Evolutionary conservation across 2,888 invertebrate species (phyloP).

Genomic region (Pachycephus smyrnensis): DNA sequence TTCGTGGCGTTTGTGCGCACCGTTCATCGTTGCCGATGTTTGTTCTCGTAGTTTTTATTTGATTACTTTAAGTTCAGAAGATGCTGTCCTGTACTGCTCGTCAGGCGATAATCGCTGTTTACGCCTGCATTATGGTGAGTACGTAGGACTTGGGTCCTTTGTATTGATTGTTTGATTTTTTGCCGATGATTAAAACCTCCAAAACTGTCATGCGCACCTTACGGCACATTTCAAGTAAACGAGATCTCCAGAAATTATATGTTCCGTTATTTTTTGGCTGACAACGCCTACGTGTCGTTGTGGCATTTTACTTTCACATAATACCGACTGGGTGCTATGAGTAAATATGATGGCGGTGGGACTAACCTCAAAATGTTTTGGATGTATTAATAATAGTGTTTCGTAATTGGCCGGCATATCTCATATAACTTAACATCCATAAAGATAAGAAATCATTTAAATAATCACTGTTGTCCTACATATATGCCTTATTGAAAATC

Average conservation of each 20-base stretch:
- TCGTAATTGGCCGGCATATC: background rate
- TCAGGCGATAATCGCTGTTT: constrained; percentile 56
- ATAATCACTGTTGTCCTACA: background rate
- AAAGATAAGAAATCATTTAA: background rate
- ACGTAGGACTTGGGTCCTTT: background rate
- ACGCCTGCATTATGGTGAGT: constrained; percentile 65
- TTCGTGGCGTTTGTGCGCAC: constrained; percentile 30
- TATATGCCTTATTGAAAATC: background rate
- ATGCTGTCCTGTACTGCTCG: constrained; percentile 59
- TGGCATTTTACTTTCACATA: background rate
- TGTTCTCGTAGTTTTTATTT: constrained; percentile 47
- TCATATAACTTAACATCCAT: background rate
- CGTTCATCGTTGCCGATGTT: constrained; percentile 39
- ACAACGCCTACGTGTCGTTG: background rate
- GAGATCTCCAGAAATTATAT: background rate
- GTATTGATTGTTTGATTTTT: background rate
- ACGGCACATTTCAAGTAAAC: background rate
- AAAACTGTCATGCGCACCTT: background rate
- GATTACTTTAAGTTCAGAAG: constrained; percentile 54
- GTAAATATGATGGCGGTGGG: background rate
- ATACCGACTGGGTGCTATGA: background rate
- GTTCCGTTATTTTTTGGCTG: background rate
- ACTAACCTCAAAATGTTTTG: background rate
- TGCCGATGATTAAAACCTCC: background rate
- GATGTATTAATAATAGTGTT: background rate